phyloP scores from a whole-genome alignment of 2,113 vertebrate genomes.

The Lutjanus erythropterus region DNA sequence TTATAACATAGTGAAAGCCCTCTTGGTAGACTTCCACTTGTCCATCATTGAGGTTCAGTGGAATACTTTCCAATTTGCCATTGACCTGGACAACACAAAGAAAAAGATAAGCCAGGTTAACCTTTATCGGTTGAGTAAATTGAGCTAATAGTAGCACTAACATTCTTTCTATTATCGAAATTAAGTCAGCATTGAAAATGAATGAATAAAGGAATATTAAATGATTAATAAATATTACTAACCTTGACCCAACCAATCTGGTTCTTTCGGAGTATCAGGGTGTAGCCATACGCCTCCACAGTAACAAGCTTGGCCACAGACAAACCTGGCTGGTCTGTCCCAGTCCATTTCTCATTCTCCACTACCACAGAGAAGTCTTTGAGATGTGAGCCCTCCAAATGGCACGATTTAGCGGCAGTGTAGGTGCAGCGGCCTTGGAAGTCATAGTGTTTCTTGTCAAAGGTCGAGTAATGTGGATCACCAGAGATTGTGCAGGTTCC shows the following conservation, averaged over 20 bases:
- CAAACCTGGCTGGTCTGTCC: background rate
- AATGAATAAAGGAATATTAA: background rate
- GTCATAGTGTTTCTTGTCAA: slow-evolving; percentile 64
- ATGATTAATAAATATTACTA: background rate
- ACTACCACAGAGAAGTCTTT: slow-evolving; percentile 62
- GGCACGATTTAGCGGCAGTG: slow-evolving; percentile 41
- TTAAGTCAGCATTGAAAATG: background rate
- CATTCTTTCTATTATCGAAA: background rate
- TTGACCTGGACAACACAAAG: slow-evolving; percentile 18
- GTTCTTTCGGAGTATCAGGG: slow-evolving; percentile 43
- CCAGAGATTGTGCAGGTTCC: slow-evolving; percentile 48
- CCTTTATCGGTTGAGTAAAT: background rate
- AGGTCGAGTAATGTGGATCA: slow-evolving; percentile 75
- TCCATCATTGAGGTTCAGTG: slow-evolving; percentile 48
- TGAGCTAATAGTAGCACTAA: background rate
- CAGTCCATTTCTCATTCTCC: slow-evolving; percentile 68
- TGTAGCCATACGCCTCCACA: slow-evolving; percentile 49
- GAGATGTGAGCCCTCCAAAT: slow-evolving; percentile 17
- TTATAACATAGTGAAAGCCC: slow-evolving; percentile 29
- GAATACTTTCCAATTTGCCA: slow-evolving; percentile 17
- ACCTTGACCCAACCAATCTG: slow-evolving; percentile 37
- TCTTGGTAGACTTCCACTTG: slow-evolving; percentile 45
- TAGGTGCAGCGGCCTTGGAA: slow-evolving; percentile 80
- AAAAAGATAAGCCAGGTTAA: background rate
- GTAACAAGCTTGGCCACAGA: slow-evolving; percentile 52